A percentile compares a stretch with the other conserved stretches of the same genome.
Evolutionary conservation across 2,888 invertebrate species (phyloP).

Genomic region (Margaritifera margaritifera): DNA sequence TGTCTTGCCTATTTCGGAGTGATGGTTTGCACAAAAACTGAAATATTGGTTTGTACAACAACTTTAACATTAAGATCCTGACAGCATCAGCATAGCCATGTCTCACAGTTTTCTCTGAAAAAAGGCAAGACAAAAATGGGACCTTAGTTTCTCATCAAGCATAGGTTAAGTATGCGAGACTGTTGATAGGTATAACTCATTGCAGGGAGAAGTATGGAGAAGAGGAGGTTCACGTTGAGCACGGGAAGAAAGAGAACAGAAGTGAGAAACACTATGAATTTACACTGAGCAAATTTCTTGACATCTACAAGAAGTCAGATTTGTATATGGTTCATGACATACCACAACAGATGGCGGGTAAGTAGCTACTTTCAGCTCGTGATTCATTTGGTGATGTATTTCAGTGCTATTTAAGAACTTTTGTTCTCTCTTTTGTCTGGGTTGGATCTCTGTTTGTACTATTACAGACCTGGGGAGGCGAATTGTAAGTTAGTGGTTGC

Average conservation of each 20-base stretch:
- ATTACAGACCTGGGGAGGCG: too few relatives aligned
- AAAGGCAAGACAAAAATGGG: too few relatives aligned
- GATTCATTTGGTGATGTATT: neutral
- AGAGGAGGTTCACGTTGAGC: conserved; percentile 53
- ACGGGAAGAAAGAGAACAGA: conserved; percentile 60
- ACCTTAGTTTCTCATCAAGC: too few relatives aligned
- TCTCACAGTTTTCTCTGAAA: too few relatives aligned
- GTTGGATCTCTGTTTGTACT: too few relatives aligned
- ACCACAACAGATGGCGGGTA: conserved; percentile 50
- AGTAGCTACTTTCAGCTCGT: neutral
- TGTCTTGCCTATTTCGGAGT: too few relatives aligned
- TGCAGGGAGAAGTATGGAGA: conserved; percentile 51
- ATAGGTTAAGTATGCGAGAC: too few relatives aligned
- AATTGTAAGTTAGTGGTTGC: too few relatives aligned
- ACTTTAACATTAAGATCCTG: too few relatives aligned
- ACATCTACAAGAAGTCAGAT: conserved; percentile 45
- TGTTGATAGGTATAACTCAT: neutral
- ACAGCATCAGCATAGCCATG: too few relatives aligned
- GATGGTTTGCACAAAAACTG: too few relatives aligned
- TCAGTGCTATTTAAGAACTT: neutral
- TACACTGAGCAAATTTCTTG: conserved; percentile 48
- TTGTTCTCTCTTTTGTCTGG: neutral
- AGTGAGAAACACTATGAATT: conserved; percentile 28
- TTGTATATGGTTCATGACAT: conserved; percentile 63
- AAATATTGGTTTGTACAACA: too few relatives aligned